Percentiles rank a stretch among this genome's conserved stretches.
phyloP scores from a whole-genome alignment of 1,140 invertebrate species.

The Tetramorium alpestre region DNA sequence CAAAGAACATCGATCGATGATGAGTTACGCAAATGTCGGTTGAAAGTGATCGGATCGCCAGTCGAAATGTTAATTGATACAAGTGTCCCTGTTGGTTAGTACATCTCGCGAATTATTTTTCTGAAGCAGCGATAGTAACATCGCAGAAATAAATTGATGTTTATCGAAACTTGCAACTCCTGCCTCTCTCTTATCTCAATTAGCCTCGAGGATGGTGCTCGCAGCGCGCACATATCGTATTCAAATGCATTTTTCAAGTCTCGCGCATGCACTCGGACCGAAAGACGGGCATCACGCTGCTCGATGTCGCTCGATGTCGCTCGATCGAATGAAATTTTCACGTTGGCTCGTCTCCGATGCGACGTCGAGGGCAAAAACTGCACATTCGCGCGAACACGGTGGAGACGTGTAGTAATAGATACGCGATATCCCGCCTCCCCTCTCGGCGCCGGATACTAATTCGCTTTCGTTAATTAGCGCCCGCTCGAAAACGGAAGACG shows the following conservation, averaged over 20 bases:
- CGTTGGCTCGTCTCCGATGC: neutral
- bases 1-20: neutral
- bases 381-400: neutral
- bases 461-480: constrained; percentile 66
- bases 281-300: constrained; percentile 12
- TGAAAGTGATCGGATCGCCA: no score
- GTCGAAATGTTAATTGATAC: constrained; percentile 10
- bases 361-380: neutral
- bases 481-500: constrained; percentile 40
- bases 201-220: neutral
- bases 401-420: neutral
- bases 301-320: neutral
- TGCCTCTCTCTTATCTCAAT: neutral
- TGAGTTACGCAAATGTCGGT: neutral
- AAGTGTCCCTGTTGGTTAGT: neutral
- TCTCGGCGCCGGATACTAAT: constrained; percentile 48
- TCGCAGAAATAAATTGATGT: neutral
- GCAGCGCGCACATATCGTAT: neutral
- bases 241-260: constrained; percentile 33
- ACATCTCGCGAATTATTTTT: neutral
- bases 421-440: neutral
- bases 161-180: neutral
- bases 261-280: neutral
- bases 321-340: constrained; percentile 46
- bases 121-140: neutral